Evolutionary conservation across 2,797 vertebrate genomes (phyloP).

Genomic region (Cyprinodon diabolis): DNA sequence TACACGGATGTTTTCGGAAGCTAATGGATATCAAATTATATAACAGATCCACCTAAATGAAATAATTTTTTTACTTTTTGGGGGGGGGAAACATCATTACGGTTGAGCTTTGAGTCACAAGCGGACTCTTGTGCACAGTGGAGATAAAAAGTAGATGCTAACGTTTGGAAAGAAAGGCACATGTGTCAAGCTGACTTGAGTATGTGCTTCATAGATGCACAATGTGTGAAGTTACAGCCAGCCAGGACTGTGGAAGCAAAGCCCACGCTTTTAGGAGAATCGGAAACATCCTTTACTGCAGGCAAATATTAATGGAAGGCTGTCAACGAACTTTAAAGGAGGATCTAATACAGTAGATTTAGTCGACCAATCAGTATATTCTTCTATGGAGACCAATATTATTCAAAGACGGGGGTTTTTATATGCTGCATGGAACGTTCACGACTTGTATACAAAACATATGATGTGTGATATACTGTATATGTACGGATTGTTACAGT

Average conservation of each 20-base stretch:
- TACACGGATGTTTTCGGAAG: slow-evolving; percentile 46
- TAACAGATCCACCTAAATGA: slow-evolving; percentile 40
- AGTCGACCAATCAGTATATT: slow-evolving; percentile 8
- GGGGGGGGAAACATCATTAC: slow-evolving; percentile 55
- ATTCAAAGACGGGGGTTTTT: slow-evolving; percentile 45
- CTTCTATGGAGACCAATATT: slow-evolving; percentile 28
- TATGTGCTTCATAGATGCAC: slow-evolving; percentile 49
- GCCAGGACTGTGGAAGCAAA: slow-evolving; percentile 9
- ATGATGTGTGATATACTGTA: slow-evolving; percentile 60
- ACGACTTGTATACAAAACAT: slow-evolving; percentile 60
- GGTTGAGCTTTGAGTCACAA: slow-evolving; percentile 16
- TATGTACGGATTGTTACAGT: slow-evolving; percentile 56
- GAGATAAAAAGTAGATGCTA: slow-evolving; percentile 24
- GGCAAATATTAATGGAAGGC: slow-evolving; percentile 16
- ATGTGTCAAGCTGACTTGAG: slow-evolving; percentile 70
- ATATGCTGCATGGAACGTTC: slow-evolving; percentile 78
- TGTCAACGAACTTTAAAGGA: slow-evolving; percentile 15
- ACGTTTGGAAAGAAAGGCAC: slow-evolving; percentile 28
- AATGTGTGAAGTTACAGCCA: slow-evolving; percentile 28
- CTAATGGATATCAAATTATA: slow-evolving; percentile 44
- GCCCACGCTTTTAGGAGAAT: slow-evolving; percentile 13
- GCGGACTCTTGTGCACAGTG: slow-evolving; percentile 27
- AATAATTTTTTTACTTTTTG: slow-evolving; percentile 43
- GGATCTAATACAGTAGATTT: slow-evolving; percentile 10
- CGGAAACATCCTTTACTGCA: slow-evolving; percentile 25